Evolutionary conservation across 1,140 invertebrate genomes (phyloP), one percentile per base, ranked within the genome.

Genomic region (Antheraea pernyi): DNA sequence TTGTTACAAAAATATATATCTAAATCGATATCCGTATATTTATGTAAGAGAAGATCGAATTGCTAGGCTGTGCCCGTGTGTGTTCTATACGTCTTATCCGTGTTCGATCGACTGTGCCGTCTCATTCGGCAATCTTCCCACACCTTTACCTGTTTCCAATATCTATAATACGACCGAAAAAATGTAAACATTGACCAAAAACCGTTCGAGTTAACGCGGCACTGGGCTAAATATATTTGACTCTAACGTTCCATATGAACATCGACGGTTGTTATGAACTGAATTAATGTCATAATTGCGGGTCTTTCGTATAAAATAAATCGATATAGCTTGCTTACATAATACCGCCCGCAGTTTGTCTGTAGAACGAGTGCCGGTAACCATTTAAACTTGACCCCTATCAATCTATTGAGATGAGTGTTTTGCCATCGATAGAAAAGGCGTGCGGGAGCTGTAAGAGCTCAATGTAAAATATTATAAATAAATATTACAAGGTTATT

Each of bases 261-360:
- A 88, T 88, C 84, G 80, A 91, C 86, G 74, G 82, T 79, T 86
- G 83, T 91, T 91, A 90, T 82, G 83, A 84, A 84, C 83, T 83
- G 83, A 86, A 85, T 92, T 92, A 92, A 91, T 90, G 88, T 91
- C 89, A 90, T 91, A 91, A 92, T 89, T 91, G 88, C 81, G 81
- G 84, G 85, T 84, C 81, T 92, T 85, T 88, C 79, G 81, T 80
- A 91, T 88, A 89, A 91, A 91, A 90, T 91, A 90, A 92, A 91
- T 91, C 84, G 89, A 89, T 90, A 88, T 79, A 72, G 83, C 79
- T 74, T 83, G 83, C 83, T 88, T 89, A 84, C 80, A 88, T 89
- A 89, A 88, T 90, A 89, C 89, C 87, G 85, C 88, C 88, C 86
- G 89, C 82, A 83, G 86, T 83, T 85, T 81, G 77, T 73, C 73